Evolutionary conservation across 2,888 invertebrate species (phyloP).

Genomic region (Girardia tigrina): DNA sequence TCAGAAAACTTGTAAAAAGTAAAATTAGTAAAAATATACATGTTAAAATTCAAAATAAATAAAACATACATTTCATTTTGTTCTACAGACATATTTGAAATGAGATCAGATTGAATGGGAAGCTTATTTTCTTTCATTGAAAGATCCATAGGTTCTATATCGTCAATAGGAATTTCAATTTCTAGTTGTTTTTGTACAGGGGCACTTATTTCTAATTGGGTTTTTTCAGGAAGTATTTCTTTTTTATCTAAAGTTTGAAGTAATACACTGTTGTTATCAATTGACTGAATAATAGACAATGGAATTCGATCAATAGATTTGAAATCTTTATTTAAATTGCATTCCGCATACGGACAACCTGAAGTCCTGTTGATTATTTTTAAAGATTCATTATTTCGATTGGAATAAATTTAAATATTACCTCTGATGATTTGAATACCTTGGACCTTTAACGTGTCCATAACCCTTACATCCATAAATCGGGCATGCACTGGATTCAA

Average conservation of each 20-base stretch:
- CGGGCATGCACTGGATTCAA: slow-evolving; percentile 55
- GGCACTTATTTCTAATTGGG: not conserved
- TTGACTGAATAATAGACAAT: not conserved
- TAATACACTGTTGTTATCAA: not conserved
- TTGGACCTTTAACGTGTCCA: slow-evolving; percentile 70
- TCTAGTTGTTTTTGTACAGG: slow-evolving; percentile 10
- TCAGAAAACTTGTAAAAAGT: no score
- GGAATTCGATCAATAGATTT: not conserved
- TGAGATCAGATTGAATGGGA: not conserved
- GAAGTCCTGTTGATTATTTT: not conserved
- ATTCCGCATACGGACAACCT: slow-evolving; percentile 30
- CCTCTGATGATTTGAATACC: slow-evolving; percentile 54
- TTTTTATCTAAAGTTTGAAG: not conserved
- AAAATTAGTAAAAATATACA: no score
- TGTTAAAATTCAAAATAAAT: no score
- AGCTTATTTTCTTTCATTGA: slow-evolving; percentile 4
- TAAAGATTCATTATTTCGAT: not conserved
- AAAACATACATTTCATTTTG: slow-evolving; percentile 9
- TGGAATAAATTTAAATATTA: not conserved
- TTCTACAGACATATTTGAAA: not conserved
- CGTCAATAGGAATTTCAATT: not conserved
- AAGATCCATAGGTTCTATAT: slow-evolving; percentile 5
- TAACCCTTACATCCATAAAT: slow-evolving; percentile 73
- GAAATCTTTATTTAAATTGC: slow-evolving; percentile 28
- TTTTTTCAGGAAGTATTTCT: not conserved